A percentile compares a stretch with the other conserved stretches of the same genome.
phyloP scores from a whole-genome alignment of 2,797 vertebrate species.

The Tragopan temminckii region DNA sequence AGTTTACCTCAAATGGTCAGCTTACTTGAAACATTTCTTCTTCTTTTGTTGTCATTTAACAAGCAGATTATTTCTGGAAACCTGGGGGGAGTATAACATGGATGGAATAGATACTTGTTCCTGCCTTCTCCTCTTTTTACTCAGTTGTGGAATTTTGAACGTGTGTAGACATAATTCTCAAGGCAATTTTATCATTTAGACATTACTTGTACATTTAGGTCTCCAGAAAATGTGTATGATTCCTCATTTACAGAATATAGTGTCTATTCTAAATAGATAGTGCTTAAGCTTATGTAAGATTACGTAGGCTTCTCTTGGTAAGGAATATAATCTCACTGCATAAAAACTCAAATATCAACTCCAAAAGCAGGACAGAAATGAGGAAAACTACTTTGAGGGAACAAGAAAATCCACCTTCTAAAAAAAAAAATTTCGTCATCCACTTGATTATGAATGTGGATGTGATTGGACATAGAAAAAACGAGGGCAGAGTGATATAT shows the following conservation, averaged over 20 bases:
- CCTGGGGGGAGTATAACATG: background rate
- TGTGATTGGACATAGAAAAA: accelerated
- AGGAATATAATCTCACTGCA: background rate
- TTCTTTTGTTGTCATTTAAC: background rate
- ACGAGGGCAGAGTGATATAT: background rate
- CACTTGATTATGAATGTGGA: background rate
- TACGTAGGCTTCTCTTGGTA: background rate
- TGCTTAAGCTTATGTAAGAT: background rate
- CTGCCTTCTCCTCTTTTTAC: background rate
- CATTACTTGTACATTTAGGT: background rate
- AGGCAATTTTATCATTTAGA: background rate
- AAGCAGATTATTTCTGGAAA: background rate
- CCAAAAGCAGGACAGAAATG: background rate
- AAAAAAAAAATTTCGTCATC: background rate
- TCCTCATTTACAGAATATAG: background rate
- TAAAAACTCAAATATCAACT: background rate
- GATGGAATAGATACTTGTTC: background rate
- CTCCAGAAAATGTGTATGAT: background rate
- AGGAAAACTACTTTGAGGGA: background rate
- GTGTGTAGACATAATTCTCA: background rate
- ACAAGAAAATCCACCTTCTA: background rate
- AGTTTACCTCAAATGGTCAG: background rate
- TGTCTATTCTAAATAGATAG: background rate
- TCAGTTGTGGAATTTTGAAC: background rate
- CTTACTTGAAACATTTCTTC: background rate